Evolutionary conservation across 2,797 vertebrate species (phyloP).

Genomic region (Clarias fuscus): DNA sequence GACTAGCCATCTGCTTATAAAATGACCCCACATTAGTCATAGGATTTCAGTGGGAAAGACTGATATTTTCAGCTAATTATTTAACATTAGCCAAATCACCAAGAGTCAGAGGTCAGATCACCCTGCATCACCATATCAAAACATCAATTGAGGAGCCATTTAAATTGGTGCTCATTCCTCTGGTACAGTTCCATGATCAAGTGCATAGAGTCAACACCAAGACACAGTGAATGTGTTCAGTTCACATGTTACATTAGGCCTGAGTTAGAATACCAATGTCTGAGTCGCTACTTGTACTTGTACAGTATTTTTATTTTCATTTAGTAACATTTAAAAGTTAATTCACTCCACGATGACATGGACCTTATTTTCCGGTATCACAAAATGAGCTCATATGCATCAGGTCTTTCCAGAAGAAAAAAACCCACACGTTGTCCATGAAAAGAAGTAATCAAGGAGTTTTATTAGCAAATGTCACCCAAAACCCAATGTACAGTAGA

Average conservation of each 20-base stretch:
- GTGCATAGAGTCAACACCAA: not conserved
- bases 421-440: not conserved
- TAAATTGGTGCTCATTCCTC: not conserved
- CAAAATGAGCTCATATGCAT: not conserved
- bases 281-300: not conserved
- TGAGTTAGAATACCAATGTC: not conserved
- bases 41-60: not conserved
- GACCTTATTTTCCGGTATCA: not conserved
- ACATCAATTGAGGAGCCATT: not conserved
- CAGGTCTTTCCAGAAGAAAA: not conserved
- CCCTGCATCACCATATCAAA: not conserved
- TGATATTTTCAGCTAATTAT: constrained; percentile 1
- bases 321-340: not conserved
- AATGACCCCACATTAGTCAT: not conserved
- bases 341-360: not conserved
- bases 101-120: not conserved
- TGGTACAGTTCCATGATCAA: not conserved
- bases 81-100: not conserved
- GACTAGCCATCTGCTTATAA: not conserved
- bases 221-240: not conserved
- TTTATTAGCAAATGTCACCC: not conserved
- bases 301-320: not conserved
- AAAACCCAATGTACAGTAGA: not conserved
- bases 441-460: not conserved
- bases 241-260: not conserved